Percentiles rank a stretch among this genome's conserved stretches.
These are phyloP conservation scores for Lacerta agilis DNA, from an alignment of 2,797 vertebrate genomes.

Conservation along the genomic window DNA sequence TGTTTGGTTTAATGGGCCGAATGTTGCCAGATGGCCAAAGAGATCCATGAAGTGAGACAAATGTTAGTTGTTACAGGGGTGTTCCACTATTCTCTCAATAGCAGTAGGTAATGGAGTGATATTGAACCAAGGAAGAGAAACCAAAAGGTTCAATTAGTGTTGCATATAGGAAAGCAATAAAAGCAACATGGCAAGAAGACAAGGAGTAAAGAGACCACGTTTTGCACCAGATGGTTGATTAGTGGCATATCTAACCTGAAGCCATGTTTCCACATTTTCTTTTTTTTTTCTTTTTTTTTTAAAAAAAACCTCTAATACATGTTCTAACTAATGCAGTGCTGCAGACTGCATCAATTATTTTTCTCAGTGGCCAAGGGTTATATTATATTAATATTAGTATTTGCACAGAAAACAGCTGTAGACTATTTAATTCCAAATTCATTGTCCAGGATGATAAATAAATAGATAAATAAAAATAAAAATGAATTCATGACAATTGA, in stretches of 20 bases:
- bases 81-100: background rate
- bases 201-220: background rate
- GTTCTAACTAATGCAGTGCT: background rate
- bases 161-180: background rate
- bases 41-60: constrained; percentile 10
- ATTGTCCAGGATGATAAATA: background rate
- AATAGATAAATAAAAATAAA: too few relatives aligned
- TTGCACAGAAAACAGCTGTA: background rate
- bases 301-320: background rate
- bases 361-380: background rate
- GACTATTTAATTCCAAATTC: background rate
- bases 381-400: background rate
- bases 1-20: constrained; percentile 14
- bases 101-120: background rate
- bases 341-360: background rate
- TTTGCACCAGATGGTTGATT: constrained; percentile 12
- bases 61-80: background rate
- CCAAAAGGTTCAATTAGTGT: constrained; percentile 3
- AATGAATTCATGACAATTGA: background rate
- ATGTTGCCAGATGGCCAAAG: constrained; percentile 23
- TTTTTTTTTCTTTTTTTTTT: background rate
- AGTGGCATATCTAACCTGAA: background rate
- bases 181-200: background rate
- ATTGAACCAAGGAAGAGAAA: constrained; percentile 5
- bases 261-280: background rate